phyloP scores from a whole-genome alignment of 2,888 invertebrate species.

The Drosophila neutralis region DNA sequence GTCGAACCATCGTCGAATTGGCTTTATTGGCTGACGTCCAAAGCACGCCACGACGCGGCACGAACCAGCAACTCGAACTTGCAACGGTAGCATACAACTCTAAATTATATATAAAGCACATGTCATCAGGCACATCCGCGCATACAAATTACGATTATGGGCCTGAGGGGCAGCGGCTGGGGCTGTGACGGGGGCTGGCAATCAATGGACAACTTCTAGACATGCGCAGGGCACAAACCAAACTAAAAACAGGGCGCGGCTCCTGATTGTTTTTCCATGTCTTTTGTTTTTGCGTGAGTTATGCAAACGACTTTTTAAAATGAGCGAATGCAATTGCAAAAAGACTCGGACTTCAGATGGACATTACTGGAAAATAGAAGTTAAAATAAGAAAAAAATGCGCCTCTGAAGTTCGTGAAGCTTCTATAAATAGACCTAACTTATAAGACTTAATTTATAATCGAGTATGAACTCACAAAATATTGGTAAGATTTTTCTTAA shows the following conservation, averaged over 20 bases:
- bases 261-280: constrained; percentile 7
- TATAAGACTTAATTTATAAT: background rate
- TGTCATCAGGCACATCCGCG: constrained; percentile 81
- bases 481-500: background rate
- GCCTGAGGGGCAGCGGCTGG: background rate
- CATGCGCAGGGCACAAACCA: constrained; percentile 71
- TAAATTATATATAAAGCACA: constrained; percentile 84
- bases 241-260: constrained; percentile 63
- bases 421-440: background rate
- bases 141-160: constrained; percentile 77
- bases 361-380: background rate
- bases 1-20: constrained; percentile 14
- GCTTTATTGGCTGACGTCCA: constrained; percentile 66
- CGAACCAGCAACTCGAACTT: constrained; percentile 63
- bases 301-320: constrained; percentile 44
- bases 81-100: constrained; percentile 73
- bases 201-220: constrained; percentile 71
- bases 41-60: constrained; percentile 70
- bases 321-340: constrained; percentile 34
- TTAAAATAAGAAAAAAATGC: background rate
- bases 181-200: constrained; percentile 19
- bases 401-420: background rate
- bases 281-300: constrained; percentile 51
- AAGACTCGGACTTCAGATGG: constrained; percentile 1
- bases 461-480: background rate